Conservation (phyloP, 2,888 invertebrate species). For the Protula sp. region DNA sequence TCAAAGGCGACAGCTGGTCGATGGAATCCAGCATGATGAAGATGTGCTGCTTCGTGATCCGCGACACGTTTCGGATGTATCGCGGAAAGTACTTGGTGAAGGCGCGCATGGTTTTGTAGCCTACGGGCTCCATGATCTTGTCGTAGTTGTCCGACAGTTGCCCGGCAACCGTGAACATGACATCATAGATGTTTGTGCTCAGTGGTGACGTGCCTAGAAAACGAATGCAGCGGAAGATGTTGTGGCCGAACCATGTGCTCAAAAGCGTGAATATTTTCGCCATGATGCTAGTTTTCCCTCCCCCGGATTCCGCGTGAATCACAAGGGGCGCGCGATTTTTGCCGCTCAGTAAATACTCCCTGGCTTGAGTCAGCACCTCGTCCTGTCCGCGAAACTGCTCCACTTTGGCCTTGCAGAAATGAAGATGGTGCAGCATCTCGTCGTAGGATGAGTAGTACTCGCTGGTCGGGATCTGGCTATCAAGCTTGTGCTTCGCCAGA, state of each 20-base stretch:
- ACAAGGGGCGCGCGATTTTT: constrained; percentile 5
- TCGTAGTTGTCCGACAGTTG: constrained; percentile 28
- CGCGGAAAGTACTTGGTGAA: constrained; percentile 34
- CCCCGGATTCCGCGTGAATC: constrained; percentile 12
- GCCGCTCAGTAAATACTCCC: not conserved
- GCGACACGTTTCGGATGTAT: constrained; percentile 32
- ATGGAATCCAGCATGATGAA: constrained; percentile 44
- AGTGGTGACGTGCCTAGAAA: constrained; percentile 32
- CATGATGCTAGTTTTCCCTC: constrained; percentile 24
- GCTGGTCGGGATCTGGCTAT: constrained; percentile 23
- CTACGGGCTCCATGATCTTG: constrained; percentile 36
- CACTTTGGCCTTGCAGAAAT: constrained; percentile 39
- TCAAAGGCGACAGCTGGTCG: constrained; percentile 34
- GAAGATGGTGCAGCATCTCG: constrained; percentile 43
- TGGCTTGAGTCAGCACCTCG: constrained; percentile 24
- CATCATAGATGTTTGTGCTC: constrained; percentile 21
- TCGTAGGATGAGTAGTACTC: constrained; percentile 36
- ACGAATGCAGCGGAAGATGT: constrained; percentile 24
- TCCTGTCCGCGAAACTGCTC: constrained; percentile 42
- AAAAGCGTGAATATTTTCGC: constrained; percentile 13
- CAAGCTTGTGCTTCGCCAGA: constrained; percentile 20
- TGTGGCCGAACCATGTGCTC: constrained; percentile 10
- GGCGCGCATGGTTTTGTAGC: constrained; percentile 24
- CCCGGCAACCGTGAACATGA: constrained; percentile 22
- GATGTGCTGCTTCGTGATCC: constrained; percentile 29